Conservation (phyloP, 2,888 invertebrate genomes). For the Sepiola atlantica region DNA sequence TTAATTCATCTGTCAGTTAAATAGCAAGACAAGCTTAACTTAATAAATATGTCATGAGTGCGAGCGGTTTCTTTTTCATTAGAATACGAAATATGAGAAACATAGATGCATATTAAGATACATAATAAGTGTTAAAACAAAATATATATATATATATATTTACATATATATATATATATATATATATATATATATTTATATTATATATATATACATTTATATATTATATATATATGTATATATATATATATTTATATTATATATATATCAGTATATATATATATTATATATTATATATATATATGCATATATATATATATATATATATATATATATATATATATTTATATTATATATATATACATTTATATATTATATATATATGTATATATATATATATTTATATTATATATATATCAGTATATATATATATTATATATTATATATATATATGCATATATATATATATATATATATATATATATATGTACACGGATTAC, state of each 20-base stretch:
- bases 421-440: too few relatives aligned
- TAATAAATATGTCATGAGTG: too few relatives aligned
- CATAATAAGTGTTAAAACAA: not conserved
- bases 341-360: not conserved
- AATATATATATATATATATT: not conserved
- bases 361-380: not conserved
- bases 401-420: not conserved
- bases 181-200: not conserved
- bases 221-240: not conserved
- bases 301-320: too few relatives aligned
- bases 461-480: not conserved
- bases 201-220: not conserved
- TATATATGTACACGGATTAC: not conserved
- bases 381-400: too few relatives aligned
- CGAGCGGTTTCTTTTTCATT: too few relatives aligned
- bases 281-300: not conserved
- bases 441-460: not conserved
- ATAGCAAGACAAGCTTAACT: too few relatives aligned
- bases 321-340: too few relatives aligned
- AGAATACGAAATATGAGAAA: too few relatives aligned
- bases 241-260: not conserved
- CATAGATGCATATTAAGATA: too few relatives aligned
- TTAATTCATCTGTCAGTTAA: too few relatives aligned
- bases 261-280: not conserved
- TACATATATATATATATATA: not conserved